Conservation (phyloP, 2,888 invertebrate species). For the Galeopsomyia nigrocyanea region DNA sequence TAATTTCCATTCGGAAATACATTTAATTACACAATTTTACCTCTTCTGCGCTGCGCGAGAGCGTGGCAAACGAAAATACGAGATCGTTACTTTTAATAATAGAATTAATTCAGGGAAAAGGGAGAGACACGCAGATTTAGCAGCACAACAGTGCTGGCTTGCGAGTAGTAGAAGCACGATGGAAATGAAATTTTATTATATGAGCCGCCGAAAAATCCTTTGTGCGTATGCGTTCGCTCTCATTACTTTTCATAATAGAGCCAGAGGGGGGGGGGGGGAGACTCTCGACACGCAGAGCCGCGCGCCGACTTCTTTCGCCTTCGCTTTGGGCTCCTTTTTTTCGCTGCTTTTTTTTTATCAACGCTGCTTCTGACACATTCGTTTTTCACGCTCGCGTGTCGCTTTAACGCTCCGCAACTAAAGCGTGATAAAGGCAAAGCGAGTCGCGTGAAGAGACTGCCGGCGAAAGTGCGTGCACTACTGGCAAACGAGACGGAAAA, state of each 20-base stretch:
- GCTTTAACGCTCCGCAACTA: conserved; percentile 15
- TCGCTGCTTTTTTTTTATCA: background rate
- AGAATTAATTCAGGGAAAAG: conserved; percentile 37
- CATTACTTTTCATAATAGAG: conserved; percentile 33
- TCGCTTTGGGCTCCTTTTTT: background rate
- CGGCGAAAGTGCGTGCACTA: background rate
- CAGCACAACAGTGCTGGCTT: too few relatives aligned
- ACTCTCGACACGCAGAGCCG: background rate
- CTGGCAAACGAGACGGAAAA: conserved; percentile 10
- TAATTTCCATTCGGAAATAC: too few relatives aligned
- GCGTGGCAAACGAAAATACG: conserved; percentile 4
- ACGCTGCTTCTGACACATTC: conserved; percentile 9
- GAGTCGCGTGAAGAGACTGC: background rate
- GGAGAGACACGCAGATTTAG: background rate
- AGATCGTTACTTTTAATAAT: conserved; percentile 30
- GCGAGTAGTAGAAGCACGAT: background rate
- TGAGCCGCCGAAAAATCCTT: conserved; percentile 37
- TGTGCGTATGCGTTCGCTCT: conserved; percentile 1
- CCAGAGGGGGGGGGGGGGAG: too few relatives aligned
- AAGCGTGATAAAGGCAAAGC: conserved; percentile 31
- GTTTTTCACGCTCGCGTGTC: background rate
- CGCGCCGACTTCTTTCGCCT: background rate
- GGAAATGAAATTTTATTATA: conserved; percentile 38
- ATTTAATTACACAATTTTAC: too few relatives aligned
- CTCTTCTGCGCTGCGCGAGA: background rate